These are phyloP conservation scores for Bombyx mandarina DNA, from an alignment of 1,140 invertebrate species.

Conservation along the genomic window DNA sequence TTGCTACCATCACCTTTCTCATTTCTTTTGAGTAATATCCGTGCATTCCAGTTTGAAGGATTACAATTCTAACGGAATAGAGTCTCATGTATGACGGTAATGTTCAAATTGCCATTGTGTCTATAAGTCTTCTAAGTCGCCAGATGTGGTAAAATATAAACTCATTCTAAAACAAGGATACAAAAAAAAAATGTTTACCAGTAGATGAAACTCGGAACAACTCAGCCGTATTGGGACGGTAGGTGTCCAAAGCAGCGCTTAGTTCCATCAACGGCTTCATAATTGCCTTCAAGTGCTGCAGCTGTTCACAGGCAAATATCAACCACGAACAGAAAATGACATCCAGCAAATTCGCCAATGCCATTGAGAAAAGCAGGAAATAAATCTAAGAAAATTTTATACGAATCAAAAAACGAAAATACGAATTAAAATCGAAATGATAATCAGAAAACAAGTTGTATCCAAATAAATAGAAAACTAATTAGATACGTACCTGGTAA, in stretches of 20 bases:
- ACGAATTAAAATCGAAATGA: neutral
- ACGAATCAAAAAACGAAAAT: too few relatives aligned
- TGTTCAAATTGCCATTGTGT: too few relatives aligned
- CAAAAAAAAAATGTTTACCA: slow-evolving; percentile 38
- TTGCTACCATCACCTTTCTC: too few relatives aligned
- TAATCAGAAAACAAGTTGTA: slow-evolving; percentile 3
- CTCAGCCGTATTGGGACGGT: slow-evolving; percentile 83
- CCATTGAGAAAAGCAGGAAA: slow-evolving; percentile 80
- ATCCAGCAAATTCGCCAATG: slow-evolving; percentile 80
- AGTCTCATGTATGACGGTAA: too few relatives aligned
- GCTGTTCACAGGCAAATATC: slow-evolving; percentile 86
- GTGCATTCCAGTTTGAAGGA: too few relatives aligned
- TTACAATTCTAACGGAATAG: too few relatives aligned
- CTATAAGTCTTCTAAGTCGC: too few relatives aligned
- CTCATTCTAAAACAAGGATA: neutral
- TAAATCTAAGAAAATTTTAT: slow-evolving; percentile 71
- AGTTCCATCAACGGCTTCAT: slow-evolving; percentile 89
- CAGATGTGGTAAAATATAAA: too few relatives aligned
- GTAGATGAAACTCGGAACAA: slow-evolving; percentile 77
- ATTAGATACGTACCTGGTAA: slow-evolving; percentile 73
- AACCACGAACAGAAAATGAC: slow-evolving; percentile 87
- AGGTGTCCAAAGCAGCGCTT: slow-evolving; percentile 83
- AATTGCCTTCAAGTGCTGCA: slow-evolving; percentile 86
- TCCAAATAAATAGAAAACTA: slow-evolving; percentile 3
- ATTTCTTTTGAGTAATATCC: too few relatives aligned